phyloP scores from a whole-genome alignment of 2,888 invertebrate species.

The Luperina testacea region DNA sequence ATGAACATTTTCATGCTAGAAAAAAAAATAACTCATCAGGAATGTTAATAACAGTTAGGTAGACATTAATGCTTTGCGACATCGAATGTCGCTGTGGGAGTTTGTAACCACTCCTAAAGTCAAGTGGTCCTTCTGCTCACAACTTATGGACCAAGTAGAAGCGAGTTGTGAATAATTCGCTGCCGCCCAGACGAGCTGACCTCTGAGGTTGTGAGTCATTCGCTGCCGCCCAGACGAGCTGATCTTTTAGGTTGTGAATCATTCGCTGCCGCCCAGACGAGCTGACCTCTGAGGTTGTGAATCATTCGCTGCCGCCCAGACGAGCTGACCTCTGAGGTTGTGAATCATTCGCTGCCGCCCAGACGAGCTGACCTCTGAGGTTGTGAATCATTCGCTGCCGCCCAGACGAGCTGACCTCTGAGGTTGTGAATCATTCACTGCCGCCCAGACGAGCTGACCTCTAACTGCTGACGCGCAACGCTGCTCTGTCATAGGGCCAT shows the following conservation, averaged over 20 bases:
- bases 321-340: conserved; percentile 26
- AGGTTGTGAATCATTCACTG: conserved; percentile 32
- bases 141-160: not conserved
- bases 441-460: conserved; percentile 49
- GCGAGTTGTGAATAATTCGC: conserved; percentile 35
- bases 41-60: not conserved
- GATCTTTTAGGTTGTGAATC: conserved; percentile 38
- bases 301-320: conserved; percentile 44
- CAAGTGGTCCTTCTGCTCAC: conserved; percentile 32
- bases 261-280: conserved; percentile 41
- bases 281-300: conserved; percentile 34
- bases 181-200: conserved; percentile 46
- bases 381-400: conserved; percentile 40
- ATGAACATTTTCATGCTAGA: not conserved
- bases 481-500: conserved; percentile 21
- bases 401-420: conserved; percentile 43
- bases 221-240: conserved; percentile 41
- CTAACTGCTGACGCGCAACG: conserved; percentile 41
- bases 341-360: conserved; percentile 42
- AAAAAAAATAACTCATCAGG: not conserved
- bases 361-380: conserved; percentile 35
- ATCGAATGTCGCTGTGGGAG: not conserved
- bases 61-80: not conserved
- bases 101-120: not conserved
- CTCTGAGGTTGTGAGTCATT: conserved; percentile 49